Percentiles rank a stretch among this genome's conserved stretches.
These are phyloP conservation scores for Prorops nasuta DNA, from an alignment of 1,140 invertebrate genomes.

Conservation along the genomic window DNA sequence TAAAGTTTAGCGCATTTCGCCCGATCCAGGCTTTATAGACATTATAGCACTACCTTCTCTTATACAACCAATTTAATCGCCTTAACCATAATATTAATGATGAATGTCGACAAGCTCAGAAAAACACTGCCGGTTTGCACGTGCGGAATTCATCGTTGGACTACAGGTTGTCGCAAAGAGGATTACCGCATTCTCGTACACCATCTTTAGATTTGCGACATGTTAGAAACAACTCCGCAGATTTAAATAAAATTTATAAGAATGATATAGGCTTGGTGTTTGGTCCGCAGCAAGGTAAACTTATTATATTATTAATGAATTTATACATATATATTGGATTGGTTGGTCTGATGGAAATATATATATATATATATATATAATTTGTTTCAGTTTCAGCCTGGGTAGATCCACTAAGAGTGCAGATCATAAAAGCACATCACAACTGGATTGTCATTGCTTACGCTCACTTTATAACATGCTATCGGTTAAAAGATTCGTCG, in stretches of 20 bases:
- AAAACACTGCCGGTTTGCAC: conserved; percentile 53
- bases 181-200: conserved; percentile 70
- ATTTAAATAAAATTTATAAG: conserved; percentile 72
- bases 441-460: conserved; percentile 98
- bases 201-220: conserved; percentile 82
- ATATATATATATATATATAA: conserved; percentile 8
- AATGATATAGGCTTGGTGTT: conserved; percentile 72
- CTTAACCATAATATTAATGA: too few relatives aligned
- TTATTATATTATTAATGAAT: neutral
- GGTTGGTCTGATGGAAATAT: neutral
- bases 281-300: conserved; percentile 62
- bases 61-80: too few relatives aligned
- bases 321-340: neutral
- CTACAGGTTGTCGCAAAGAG: conserved; percentile 60
- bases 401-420: conserved; percentile 83
- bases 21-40: too few relatives aligned
- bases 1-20: too few relatives aligned
- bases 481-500: conserved; percentile 91
- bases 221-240: conserved; percentile 73
- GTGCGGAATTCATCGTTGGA: conserved; percentile 80
- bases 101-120: conserved; percentile 37
- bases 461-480: conserved; percentile 92
- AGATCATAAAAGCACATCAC: conserved; percentile 95
- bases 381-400: conserved; percentile 61
- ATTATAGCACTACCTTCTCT: too few relatives aligned